Evolutionary conservation across 2,888 invertebrate genomes (phyloP).

Genomic region (Ormyrus rosae): DNA sequence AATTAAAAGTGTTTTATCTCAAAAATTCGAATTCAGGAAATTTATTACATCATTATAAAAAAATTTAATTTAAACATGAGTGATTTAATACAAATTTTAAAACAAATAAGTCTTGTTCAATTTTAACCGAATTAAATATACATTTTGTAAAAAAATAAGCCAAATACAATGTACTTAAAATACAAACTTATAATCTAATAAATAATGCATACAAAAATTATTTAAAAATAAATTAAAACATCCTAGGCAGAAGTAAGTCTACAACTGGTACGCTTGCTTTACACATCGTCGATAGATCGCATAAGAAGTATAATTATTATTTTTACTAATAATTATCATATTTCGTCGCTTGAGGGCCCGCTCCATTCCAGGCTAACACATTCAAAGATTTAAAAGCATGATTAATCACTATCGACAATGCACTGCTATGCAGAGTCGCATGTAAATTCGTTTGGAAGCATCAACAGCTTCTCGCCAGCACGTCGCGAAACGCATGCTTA

Average conservation of each 20-base stretch:
- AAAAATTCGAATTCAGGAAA: no score
- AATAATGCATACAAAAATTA: not conserved
- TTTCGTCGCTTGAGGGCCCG: not conserved
- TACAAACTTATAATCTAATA: not conserved
- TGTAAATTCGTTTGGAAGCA: constrained; percentile 32
- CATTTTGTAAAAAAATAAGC: no score
- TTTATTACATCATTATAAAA: no score
- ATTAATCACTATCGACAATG: constrained; percentile 4
- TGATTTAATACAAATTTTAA: no score
- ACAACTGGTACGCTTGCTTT: constrained; percentile 17
- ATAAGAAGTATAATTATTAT: not conserved
- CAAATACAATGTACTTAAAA: not conserved
- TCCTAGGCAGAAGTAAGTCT: not conserved
- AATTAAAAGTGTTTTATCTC: no score
- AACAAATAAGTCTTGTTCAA: no score
- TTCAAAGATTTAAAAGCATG: not conserved
- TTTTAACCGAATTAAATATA: no score
- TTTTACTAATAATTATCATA: constrained; percentile 8
- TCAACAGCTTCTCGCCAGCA: constrained; percentile 19
- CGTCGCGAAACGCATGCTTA: not conserved
- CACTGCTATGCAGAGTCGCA: not conserved
- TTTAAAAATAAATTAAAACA: not conserved
- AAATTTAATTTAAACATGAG: no score
- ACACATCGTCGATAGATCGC: constrained; percentile 31
- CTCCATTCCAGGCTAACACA: not conserved